A percentile compares a stretch with the other conserved stretches of the same genome.
phyloP scores from a whole-genome alignment of 2,888 invertebrate genomes.

The Capitulum mitella region DNA sequence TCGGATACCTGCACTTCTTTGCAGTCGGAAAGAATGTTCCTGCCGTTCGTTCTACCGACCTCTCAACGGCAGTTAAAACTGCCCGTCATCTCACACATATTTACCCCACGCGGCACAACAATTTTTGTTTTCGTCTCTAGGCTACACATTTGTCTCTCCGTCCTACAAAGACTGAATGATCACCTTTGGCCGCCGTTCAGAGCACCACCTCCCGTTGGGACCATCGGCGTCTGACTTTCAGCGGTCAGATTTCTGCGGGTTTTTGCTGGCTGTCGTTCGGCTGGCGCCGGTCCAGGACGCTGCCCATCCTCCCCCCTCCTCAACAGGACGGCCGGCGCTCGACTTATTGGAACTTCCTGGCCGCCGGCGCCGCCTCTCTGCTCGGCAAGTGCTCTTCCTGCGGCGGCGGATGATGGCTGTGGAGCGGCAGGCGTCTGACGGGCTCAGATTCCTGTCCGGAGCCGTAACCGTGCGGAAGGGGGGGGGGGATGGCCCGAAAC shows the following conservation, averaged over 20 bases:
- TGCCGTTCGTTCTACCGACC: no score
- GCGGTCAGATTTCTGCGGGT: background rate
- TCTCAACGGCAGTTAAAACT: no score
- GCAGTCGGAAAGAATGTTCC: no score
- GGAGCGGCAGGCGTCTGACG: no score
- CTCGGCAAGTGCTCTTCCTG: background rate
- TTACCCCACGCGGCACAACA: no score
- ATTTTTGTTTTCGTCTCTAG: no score
- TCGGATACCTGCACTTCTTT: no score
- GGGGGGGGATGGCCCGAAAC: no score
- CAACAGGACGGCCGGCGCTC: background rate
- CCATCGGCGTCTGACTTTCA: background rate
- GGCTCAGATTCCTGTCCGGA: no score
- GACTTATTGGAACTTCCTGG: background rate
- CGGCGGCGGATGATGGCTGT: background rate
- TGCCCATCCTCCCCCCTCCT: background rate
- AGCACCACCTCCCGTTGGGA: background rate
- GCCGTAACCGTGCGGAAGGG: no score
- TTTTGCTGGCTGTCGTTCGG: background rate
- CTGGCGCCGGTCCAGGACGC: background rate
- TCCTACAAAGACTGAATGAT: background rate
- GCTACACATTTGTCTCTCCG: background rate
- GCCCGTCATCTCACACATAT: no score
- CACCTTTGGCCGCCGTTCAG: background rate
- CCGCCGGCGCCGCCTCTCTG: background rate